A percentile compares a stretch with the other conserved stretches of the same genome.
These are phyloP conservation scores for Uromys caudimaculatus DNA, from an alignment of 2,797 vertebrate species.

Conservation along the genomic window DNA sequence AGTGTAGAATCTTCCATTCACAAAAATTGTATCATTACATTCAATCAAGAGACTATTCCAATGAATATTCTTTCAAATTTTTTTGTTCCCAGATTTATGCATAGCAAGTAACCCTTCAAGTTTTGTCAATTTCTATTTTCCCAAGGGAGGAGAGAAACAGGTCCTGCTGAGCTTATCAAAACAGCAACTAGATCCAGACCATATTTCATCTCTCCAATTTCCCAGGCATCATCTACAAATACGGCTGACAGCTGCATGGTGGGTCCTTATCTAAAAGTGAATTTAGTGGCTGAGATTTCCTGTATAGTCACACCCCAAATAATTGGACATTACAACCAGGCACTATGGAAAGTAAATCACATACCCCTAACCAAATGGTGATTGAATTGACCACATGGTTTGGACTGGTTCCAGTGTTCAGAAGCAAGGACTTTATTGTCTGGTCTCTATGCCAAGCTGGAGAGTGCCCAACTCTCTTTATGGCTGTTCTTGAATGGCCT, in stretches of 20 bases:
- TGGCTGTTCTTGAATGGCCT: conserved; percentile 7
- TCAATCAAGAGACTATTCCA: conserved; percentile 19
- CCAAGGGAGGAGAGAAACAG: neutral
- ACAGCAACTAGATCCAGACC: neutral
- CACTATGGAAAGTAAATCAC: conserved; percentile 61
- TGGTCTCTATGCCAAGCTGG: neutral
- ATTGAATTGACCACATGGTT: neutral
- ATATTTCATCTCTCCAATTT: neutral
- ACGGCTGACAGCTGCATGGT: conserved; percentile 52
- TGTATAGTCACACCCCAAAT: conserved; percentile 63
- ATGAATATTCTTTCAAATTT: conserved; percentile 26
- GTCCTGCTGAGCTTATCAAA: neutral
- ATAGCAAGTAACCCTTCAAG: neutral
- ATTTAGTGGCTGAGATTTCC: conserved; percentile 46
- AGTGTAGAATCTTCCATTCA: neutral
- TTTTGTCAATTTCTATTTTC: conserved; percentile 25
- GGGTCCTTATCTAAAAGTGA: conserved; percentile 59
- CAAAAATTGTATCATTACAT: conserved; percentile 8
- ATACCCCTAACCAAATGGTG: conserved; percentile 53
- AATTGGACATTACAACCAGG: conserved; percentile 41
- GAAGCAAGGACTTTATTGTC: conserved; percentile 54
- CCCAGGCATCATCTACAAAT: conserved; percentile 21
- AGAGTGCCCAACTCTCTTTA: conserved; percentile 18
- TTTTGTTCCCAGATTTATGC: conserved; percentile 29
- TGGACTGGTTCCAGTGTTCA: conserved; percentile 44